Evolutionary conservation across 2,888 invertebrate genomes (phyloP), one percentile per base, ranked within the genome.

Genomic region (Cenopis cana): DNA sequence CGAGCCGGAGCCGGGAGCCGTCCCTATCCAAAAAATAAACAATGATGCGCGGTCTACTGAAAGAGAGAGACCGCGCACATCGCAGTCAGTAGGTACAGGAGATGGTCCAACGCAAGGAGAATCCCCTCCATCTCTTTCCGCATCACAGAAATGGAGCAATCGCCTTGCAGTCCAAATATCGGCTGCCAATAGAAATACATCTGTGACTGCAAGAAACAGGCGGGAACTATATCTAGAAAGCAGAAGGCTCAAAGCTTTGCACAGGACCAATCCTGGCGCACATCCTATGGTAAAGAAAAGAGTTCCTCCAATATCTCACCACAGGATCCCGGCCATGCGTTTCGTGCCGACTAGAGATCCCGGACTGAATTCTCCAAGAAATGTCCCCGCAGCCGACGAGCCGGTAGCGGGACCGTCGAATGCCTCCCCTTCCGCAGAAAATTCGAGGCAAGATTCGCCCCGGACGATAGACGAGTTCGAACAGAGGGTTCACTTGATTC

Each of bases 101-200:
- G 74, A 74, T 61, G 75, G 74, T 74, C 77, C 76, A 50, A 69
- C 70, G 67, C 76, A 77, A 56, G 74, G 79, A 29, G 76, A 83
- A 57, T 71, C 75, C 3, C 73, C 81, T 14, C 68, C 78, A 12
- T 75, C 80, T 17, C 74, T 80, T 36, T 72, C 81, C 49, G 72
- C 73, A 24, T 73, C 81, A 4, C 87, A 89, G 73, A 81, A 81
- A 55, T 92, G 90, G 91, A 92, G 91, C 74, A 87, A 89, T 76
- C 89, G 93, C 0, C 85, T 93, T 12, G 93, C 93, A 0, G 91
- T 93, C 6, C 93, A 91, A 77, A 93, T 93, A 74, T 82, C 93
- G 9, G 93, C 88, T 12, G 93, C 91, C 0, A 93, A 94, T 73
- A 86, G 90, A 78, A 93, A 93, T 78, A 85, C 81, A 72, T 93